A percentile compares a stretch with the other conserved stretches of the same genome.
phyloP scores from a whole-genome alignment of 2,797 vertebrate species.

The Leucoraja ocellata region DNA sequence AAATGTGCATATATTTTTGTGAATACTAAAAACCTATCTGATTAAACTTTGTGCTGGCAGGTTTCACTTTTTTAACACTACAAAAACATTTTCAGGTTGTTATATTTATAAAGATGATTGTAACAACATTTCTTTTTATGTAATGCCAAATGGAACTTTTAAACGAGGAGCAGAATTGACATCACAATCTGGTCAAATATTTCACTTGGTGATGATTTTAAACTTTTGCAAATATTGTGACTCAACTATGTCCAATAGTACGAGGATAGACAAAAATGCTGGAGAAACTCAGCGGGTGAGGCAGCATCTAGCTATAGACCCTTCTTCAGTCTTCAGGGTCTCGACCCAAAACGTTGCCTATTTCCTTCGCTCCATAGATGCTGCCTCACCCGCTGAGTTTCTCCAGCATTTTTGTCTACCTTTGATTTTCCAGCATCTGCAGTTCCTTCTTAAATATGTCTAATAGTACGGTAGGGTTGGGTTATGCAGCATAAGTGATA shows the following conservation, averaged over 20 bases:
- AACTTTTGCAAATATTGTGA: neutral
- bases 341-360: too few relatives aligned
- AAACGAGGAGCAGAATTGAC: neutral
- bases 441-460: too few relatives aligned
- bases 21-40: neutral
- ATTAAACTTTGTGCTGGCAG: neutral
- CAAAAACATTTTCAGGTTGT: neutral
- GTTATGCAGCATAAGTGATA: neutral
- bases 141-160: neutral
- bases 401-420: too few relatives aligned
- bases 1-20: neutral
- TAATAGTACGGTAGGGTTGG: neutral
- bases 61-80: neutral
- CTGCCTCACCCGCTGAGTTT: too few relatives aligned
- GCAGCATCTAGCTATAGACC: too few relatives aligned
- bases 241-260: neutral
- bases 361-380: too few relatives aligned
- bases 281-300: too few relatives aligned
- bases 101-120: neutral
- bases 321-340: too few relatives aligned
- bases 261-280: too few relatives aligned
- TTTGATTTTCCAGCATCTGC: too few relatives aligned
- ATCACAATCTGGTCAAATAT: neutral
- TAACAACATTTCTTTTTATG: too few relatives aligned
- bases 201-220: neutral